These are phyloP conservation scores for Catalaphyllia jardinei DNA, from an alignment of 64 coral and sea anemone species.

Conservation along the genomic window DNA sequence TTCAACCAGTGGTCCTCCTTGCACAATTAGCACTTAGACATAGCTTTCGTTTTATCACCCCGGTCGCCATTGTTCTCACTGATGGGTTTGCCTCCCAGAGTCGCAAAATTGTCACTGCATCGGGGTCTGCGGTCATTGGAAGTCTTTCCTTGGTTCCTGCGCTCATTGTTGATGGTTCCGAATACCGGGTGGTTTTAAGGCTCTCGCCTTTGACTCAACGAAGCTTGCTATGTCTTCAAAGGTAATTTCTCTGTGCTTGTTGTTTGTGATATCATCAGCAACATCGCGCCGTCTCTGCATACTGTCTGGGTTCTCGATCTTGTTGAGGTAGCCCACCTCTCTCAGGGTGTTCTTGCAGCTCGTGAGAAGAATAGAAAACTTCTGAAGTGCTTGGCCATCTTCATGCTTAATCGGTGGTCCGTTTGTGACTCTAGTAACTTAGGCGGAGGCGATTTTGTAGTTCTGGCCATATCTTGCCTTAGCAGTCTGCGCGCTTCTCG, in stretches of 20 bases:
- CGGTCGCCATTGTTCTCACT: not conserved
- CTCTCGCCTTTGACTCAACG: slow-evolving; percentile 34
- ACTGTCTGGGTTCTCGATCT: slow-evolving; percentile 43
- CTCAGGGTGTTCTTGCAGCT: slow-evolving; percentile 31
- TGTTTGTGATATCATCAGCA: not conserved
- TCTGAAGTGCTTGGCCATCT: slow-evolving; percentile 24
- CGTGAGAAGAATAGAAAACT: slow-evolving; percentile 23
- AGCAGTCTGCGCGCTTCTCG: slow-evolving; percentile 1
- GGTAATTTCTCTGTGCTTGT: slow-evolving; percentile 27
- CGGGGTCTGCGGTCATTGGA: not conserved
- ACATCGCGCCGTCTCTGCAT: slow-evolving; percentile 15
- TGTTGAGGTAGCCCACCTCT: slow-evolving; percentile 33
- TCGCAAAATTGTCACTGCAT: not conserved
- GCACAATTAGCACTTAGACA: slow-evolving; percentile 22
- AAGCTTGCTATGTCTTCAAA: slow-evolving; percentile 13
- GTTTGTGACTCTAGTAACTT: slow-evolving; percentile 30
- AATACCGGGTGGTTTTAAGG: slow-evolving; percentile 29
- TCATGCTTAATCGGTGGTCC: slow-evolving; percentile 23
- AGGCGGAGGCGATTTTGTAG: slow-evolving; percentile 12
- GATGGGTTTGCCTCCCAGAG: not conserved
- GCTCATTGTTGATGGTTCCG: not conserved
- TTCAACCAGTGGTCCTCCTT: slow-evolving; percentile 49
- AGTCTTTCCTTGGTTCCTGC: not conserved
- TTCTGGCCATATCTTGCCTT: slow-evolving; percentile 6
- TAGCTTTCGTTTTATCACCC: not conserved